These are phyloP conservation scores for Brachionus rubens DNA, from an alignment of 1,140 invertebrate species.

Conservation along the genomic window DNA sequence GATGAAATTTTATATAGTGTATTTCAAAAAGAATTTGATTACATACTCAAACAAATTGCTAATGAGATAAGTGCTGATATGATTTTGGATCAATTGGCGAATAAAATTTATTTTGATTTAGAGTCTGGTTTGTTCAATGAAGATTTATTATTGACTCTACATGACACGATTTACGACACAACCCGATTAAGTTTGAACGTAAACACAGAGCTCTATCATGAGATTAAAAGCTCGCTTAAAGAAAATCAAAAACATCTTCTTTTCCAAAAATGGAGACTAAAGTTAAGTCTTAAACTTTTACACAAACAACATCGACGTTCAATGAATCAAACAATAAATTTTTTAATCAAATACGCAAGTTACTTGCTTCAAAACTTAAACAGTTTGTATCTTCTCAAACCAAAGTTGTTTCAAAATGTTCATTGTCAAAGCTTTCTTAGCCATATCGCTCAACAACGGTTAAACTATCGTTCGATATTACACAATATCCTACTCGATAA, in stretches of 20 bases:
- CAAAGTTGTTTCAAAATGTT: not conserved
- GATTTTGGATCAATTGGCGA: slow-evolving; percentile 24
- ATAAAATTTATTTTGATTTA: not conserved
- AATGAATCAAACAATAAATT: not conserved
- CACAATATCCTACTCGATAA: not conserved
- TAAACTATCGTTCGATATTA: not conserved
- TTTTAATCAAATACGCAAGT: slow-evolving; percentile 8
- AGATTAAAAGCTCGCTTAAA: not conserved
- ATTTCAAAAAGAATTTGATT: slow-evolving; percentile 35
- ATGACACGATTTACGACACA: not conserved
- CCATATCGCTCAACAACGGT: not conserved
- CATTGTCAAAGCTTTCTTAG: not conserved
- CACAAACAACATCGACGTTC: not conserved
- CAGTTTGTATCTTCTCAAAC: not conserved
- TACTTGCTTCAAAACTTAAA: not conserved
- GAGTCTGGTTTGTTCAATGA: slow-evolving; percentile 11
- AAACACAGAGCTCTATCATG: slow-evolving; percentile 7
- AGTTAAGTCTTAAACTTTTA: not conserved
- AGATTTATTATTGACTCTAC: not conserved
- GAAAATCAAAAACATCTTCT: not conserved
- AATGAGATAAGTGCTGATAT: slow-evolving; percentile 27
- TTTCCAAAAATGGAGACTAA: slow-evolving; percentile 31
- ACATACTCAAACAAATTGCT: slow-evolving; percentile 38
- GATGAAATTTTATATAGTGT: not conserved
- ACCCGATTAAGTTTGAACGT: slow-evolving; percentile 42